Evolutionary conservation across 2,888 invertebrate species (phyloP).

Genomic region (Pammene fasciana): DNA sequence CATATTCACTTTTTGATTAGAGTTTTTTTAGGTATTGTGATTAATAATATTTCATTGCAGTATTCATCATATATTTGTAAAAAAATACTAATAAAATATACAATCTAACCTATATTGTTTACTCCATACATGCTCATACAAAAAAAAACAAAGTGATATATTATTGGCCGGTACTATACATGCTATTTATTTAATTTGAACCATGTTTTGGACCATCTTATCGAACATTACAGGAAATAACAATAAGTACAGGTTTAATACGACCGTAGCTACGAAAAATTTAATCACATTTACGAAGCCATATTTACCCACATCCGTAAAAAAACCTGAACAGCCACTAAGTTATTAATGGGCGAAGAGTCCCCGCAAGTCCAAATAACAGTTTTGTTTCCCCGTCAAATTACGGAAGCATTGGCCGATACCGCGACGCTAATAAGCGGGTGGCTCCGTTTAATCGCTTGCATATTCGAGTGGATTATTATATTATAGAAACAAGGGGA

Average conservation of each 20-base stretch:
- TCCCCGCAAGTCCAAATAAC: conserved; percentile 62
- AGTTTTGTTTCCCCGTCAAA: conserved; percentile 70
- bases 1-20: too few species aligned
- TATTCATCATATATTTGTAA: too few species aligned
- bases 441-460: conserved; percentile 73
- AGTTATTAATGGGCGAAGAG: conserved; percentile 50
- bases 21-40: too few species aligned
- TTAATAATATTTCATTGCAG: too few species aligned
- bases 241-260: conserved; percentile 3
- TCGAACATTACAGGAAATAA: neutral
- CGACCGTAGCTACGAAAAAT: neutral
- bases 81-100: too few species aligned
- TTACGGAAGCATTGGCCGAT: conserved; percentile 62
- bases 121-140: too few species aligned
- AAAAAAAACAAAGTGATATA: too few species aligned
- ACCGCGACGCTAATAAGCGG: conserved; percentile 54
- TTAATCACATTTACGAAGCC: conserved; percentile 18
- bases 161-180: too few species aligned
- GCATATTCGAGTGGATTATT: conserved; percentile 70
- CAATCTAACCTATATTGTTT: too few species aligned
- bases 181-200: too few species aligned
- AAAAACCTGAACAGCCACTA: conserved; percentile 35
- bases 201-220: too few species aligned
- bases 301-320: conserved; percentile 36
- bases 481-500: conserved; percentile 58